A percentile compares a stretch with the other conserved stretches of the same genome.
Conservation (phyloP, 1,140 invertebrate species). For the Phocides pigmalion region DNA sequence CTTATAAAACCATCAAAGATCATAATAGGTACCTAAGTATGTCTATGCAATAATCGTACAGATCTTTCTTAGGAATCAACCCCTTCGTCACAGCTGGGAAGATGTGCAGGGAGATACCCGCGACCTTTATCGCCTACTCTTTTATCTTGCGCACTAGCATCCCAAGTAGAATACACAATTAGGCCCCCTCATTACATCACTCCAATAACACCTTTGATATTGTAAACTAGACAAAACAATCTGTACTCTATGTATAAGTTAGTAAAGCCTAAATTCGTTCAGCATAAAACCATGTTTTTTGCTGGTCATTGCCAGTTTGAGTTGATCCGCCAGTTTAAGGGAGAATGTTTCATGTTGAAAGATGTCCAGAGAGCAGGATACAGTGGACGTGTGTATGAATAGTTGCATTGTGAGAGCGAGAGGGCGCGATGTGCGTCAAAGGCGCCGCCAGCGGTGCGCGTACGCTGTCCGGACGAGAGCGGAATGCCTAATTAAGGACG, state of each 20-base stretch:
- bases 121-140: slow-evolving; percentile 55
- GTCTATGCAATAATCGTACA: not conserved
- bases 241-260: slow-evolving; percentile 12
- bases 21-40: not conserved
- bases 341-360: slow-evolving; percentile 72
- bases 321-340: slow-evolving; percentile 47
- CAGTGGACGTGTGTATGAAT: slow-evolving; percentile 63
- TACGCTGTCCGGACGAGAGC: slow-evolving; percentile 75
- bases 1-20: too few species aligned
- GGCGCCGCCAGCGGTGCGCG: slow-evolving; percentile 71
- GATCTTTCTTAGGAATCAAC: slow-evolving; percentile 2
- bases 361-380: slow-evolving; percentile 42
- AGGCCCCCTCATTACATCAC: slow-evolving; percentile 79
- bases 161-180: slow-evolving; percentile 79
- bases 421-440: slow-evolving; percentile 66
- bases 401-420: slow-evolving; percentile 75
- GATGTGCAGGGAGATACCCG: slow-evolving; percentile 51
- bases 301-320: slow-evolving; percentile 53
- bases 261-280: slow-evolving; percentile 33
- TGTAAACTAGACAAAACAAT: slow-evolving; percentile 36
- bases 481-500: slow-evolving; percentile 82
- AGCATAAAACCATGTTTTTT: slow-evolving; percentile 29
- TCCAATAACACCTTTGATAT: slow-evolving; percentile 78
- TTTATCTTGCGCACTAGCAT: slow-evolving; percentile 67
- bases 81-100: slow-evolving; percentile 33